Percentiles rank a stretch among this genome's conserved stretches.
These are phyloP conservation scores for Anhinga rufa DNA, from an alignment of 2,113 vertebrate species.

Conservation along the genomic window DNA sequence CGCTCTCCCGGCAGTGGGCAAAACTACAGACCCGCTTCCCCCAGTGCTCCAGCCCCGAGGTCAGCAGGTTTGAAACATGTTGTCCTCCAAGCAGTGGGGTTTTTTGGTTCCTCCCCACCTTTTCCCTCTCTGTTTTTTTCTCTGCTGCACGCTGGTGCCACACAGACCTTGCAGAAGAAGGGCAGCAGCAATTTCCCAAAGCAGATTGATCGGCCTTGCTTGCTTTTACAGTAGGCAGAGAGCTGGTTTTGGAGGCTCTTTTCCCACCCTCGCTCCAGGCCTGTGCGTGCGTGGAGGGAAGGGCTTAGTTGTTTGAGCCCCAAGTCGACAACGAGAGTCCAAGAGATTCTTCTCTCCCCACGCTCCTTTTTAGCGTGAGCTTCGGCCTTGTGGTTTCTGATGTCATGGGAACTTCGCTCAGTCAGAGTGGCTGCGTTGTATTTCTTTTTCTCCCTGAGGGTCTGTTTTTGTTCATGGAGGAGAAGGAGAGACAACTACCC, in stretches of 20 bases:
- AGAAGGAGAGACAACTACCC: background rate
- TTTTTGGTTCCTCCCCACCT: background rate
- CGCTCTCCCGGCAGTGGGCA: fast-evolving
- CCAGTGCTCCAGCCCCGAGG: background rate
- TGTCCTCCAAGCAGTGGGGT: background rate
- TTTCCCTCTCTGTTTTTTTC: background rate
- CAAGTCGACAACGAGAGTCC: background rate
- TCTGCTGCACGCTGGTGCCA: background rate
- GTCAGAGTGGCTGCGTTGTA: slow-evolving; percentile 4
- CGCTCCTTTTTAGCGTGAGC: slow-evolving; percentile 29
- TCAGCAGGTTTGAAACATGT: background rate
- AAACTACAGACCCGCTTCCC: background rate
- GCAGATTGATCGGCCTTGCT: background rate
- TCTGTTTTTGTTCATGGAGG: slow-evolving; percentile 31
- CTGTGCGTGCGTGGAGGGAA: background rate
- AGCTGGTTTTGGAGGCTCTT: background rate
- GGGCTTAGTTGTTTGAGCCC: background rate
- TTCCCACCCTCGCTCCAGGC: background rate
- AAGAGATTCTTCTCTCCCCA: slow-evolving; percentile 39
- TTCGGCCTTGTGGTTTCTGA: slow-evolving; percentile 53
- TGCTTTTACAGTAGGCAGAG: background rate
- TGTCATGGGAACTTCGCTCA: slow-evolving; percentile 35
- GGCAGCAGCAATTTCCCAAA: background rate
- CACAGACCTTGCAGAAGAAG: background rate
- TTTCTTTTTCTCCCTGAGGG: slow-evolving; percentile 31